A percentile compares a stretch with the other conserved stretches of the same genome.
Conservation (phyloP, 2,113 vertebrate genomes). For the Archilochus colubris region DNA sequence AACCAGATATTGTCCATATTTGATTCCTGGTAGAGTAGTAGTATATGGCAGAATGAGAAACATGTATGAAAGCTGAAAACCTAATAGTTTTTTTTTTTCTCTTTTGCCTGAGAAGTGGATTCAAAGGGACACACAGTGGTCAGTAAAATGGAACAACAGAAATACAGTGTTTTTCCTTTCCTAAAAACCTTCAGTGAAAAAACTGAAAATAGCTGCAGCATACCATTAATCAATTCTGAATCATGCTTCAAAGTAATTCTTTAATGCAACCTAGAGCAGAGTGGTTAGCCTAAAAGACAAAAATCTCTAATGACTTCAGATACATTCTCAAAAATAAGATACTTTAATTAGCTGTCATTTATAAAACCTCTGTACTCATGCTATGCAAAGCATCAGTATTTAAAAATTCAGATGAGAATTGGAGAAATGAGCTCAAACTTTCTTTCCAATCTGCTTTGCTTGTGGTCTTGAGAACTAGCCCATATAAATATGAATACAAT, state of each 20-base stretch:
- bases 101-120: neutral
- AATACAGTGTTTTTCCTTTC: neutral
- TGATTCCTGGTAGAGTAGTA: neutral
- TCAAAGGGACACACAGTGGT: neutral
- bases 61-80: neutral
- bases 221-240: slow-evolving; percentile 30
- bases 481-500: slow-evolving; percentile 18
- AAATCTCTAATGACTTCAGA: slow-evolving; percentile 19
- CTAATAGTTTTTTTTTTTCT: neutral
- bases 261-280: neutral
- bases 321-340: neutral
- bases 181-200: neutral
- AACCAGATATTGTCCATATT: neutral
- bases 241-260: neutral
- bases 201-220: neutral
- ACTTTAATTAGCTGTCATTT: neutral
- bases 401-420: slow-evolving; percentile 1
- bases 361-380: neutral
- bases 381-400: neutral
- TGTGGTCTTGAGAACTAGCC: neutral
- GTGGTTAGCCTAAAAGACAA: neutral
- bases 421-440: neutral
- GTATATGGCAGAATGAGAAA: neutral
- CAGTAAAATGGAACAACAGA: neutral
- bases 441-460: neutral